These are phyloP conservation scores for Clarias batrachus DNA, from an alignment of 2,113 vertebrate genomes.

Conservation along the genomic window DNA sequence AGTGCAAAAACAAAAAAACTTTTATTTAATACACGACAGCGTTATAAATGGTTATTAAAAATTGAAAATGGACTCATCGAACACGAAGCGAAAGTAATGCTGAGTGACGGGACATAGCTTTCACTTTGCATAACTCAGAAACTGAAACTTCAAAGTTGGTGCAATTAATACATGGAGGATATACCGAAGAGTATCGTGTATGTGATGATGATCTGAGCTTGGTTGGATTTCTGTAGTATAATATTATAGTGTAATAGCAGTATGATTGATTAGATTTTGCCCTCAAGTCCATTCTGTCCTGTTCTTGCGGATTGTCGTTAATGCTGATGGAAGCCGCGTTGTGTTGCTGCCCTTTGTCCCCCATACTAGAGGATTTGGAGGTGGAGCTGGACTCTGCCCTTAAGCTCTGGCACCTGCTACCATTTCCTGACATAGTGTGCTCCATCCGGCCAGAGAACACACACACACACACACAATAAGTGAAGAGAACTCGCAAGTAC, in stretches of 20 bases:
- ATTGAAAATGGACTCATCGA: neutral
- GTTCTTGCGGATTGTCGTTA: neutral
- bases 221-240: neutral
- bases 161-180: neutral
- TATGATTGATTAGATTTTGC: neutral
- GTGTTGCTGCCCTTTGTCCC: neutral
- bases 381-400: slow-evolving; percentile 29
- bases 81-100: neutral
- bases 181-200: neutral
- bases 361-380: slow-evolving; percentile 25
- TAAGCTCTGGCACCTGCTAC: slow-evolving; percentile 38
- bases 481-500: slow-evolving; percentile 20
- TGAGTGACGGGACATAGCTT: neutral
- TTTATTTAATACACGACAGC: neutral
- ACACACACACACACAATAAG: slow-evolving; percentile 1
- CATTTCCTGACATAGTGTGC: slow-evolving; percentile 26
- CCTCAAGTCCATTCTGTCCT: neutral
- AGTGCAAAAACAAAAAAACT: neutral
- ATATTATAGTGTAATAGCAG: no score
- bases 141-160: neutral
- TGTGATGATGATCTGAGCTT: neutral
- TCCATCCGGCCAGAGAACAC: slow-evolving; percentile 1
- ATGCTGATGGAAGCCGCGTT: slow-evolving; percentile 5
- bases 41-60: neutral
- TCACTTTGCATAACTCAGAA: neutral